Base-by-base conservation (phyloP, 2,888 invertebrate species). In the Orchesellides sinensis region DNA sequence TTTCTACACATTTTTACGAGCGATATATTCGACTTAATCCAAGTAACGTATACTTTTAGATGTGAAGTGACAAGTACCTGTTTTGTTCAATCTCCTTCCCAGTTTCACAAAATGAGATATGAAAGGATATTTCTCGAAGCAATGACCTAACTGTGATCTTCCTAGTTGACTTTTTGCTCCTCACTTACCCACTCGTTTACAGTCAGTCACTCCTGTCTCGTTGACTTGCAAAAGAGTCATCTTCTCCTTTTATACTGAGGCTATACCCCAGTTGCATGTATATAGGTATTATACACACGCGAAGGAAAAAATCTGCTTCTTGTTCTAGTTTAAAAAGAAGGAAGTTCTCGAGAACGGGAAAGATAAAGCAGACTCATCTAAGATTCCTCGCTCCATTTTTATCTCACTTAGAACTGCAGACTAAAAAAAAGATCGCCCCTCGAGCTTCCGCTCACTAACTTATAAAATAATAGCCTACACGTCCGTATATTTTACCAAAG, bases 351-450 rank as follows among this genome's bases (percentile, higher is more conserved):
- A 32, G 40, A n/a, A n/a, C 10, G 40, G 23, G 66, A 49, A 66
- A 75, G 75, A 75, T 68, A 75, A 65, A 75, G 66, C 70, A 69
- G 70, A 65, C 82, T 75, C 70, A 74, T 69, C 74, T 75, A 35
- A 75, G 66, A 81, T 65, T 49, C 66, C 47, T 32, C 8, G 65
- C 35, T 32, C 35, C 27, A 10, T 40, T 65, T 65, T 65, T 65
- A 65, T 65, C 65, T 65, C 65, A 40, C 12, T 14, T 45, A 47
- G 3, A 49, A 49, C 47, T 27, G 47, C 47, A 68, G 6, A 35
- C 35, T 17, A 21, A 61, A 40, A 17, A 68, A 49, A 68, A 27
- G 47, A 49, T 68, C 47, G n/a, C 49, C 21, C 63, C 35, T 63
- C 2, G n/a, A 45, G 45, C 65, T 45, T 65, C 45, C 65, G 63